phyloP scores from a whole-genome alignment of 2,797 vertebrate genomes.

The Enteromius anoplus region DNA sequence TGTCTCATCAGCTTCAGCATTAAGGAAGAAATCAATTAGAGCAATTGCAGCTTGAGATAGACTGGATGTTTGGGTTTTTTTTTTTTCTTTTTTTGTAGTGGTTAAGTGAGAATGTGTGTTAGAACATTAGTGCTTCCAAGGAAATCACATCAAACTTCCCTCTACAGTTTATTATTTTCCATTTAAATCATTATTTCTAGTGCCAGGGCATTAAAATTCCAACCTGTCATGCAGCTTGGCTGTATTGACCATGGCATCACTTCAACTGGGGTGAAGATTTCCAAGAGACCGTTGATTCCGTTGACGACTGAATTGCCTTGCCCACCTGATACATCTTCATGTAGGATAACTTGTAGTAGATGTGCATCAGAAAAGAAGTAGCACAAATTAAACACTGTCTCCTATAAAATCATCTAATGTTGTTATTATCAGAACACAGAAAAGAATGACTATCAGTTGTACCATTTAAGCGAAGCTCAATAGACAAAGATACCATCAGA shows the following conservation, averaged over 20 bases:
- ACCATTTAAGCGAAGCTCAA: conserved; percentile 12
- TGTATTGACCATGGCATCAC: conserved; percentile 29
- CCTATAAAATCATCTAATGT: background rate
- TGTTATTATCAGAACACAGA: conserved; percentile 7
- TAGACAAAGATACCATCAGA: background rate
- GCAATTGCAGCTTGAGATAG: background rate
- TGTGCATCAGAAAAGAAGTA: conserved; percentile 36
- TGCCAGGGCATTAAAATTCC: conserved; percentile 14
- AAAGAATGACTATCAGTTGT: background rate
- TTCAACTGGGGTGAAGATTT: conserved; percentile 19
- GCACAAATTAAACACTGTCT: conserved; percentile 26
- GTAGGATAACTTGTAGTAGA: conserved; percentile 29
- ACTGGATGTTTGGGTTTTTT: background rate
- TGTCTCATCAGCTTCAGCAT: conserved; percentile 38
- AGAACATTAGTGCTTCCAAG: background rate
- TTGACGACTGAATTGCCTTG: conserved; percentile 25
- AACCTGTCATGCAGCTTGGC: background rate
- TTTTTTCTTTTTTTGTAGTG: background rate
- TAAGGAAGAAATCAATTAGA: conserved; percentile 41
- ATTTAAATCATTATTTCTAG: background rate
- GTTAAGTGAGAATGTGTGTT: conserved; percentile 13
- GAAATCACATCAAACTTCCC: background rate
- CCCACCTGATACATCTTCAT: background rate
- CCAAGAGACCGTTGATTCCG: background rate
- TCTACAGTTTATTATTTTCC: conserved; percentile 14